Percentiles rank a stretch among this genome's conserved stretches.
These are phyloP conservation scores for Sterna hirundo DNA, from an alignment of 2,113 vertebrate species.

Conservation along the genomic window DNA sequence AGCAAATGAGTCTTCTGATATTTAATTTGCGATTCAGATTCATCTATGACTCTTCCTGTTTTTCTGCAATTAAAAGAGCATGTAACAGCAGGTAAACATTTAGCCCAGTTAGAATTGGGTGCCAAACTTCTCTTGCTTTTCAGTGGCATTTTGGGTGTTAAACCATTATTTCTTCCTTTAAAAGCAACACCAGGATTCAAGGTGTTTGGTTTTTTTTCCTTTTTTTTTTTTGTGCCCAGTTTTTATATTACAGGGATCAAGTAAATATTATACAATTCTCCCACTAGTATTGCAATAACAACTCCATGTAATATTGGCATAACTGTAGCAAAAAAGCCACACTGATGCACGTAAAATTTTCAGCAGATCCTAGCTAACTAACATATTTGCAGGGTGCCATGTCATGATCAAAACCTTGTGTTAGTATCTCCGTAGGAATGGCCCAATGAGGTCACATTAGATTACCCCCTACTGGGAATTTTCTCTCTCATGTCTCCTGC, in stretches of 20 bases:
- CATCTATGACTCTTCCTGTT: slow-evolving; percentile 4
- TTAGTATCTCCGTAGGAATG: neutral
- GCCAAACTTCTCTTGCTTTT: neutral
- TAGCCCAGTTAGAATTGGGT: neutral
- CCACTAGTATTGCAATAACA: neutral
- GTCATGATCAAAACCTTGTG: slow-evolving; percentile 34
- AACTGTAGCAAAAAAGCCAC: neutral
- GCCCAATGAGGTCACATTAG: slow-evolving; percentile 19
- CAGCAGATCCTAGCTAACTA: neutral
- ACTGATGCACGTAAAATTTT: neutral
- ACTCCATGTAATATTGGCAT: neutral
- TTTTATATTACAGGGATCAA: neutral
- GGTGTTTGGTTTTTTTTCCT: rapidly evolving
- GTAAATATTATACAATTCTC: neutral
- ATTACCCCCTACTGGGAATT: neutral
- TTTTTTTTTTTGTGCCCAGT: neutral
- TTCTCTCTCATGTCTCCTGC: slow-evolving; percentile 36
- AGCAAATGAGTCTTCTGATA: neutral
- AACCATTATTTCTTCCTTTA: neutral
- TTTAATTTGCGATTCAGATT: slow-evolving; percentile 47
- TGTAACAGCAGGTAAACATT: neutral
- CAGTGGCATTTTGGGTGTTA: neutral
- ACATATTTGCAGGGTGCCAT: neutral
- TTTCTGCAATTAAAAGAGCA: slow-evolving; percentile 20
- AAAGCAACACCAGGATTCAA: neutral